These are phyloP conservation scores for Pristionchus exspectatus DNA, from an alignment of 2,888 invertebrate species.

Conservation along the genomic window DNA sequence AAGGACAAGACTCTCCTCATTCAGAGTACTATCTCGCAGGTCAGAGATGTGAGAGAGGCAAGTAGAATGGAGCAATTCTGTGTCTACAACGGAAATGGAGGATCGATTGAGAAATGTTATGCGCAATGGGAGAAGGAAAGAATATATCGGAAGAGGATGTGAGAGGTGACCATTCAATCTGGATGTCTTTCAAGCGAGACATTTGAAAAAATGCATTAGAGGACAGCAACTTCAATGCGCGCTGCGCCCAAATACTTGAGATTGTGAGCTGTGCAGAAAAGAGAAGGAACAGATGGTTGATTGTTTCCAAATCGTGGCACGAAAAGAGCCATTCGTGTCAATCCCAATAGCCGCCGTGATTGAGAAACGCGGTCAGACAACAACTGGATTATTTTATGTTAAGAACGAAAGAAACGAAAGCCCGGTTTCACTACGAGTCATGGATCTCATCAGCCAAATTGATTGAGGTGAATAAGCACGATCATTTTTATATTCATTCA, in stretches of 20 bases:
- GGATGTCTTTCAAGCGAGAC: too few species aligned
- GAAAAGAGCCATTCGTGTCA: too few species aligned
- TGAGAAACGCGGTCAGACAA: background rate
- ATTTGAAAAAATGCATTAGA: too few species aligned
- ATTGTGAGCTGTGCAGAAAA: background rate
- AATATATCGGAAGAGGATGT: background rate
- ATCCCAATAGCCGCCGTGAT: background rate
- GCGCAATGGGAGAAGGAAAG: background rate
- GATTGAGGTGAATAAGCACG: too few species aligned
- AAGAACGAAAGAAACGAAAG: too few species aligned
- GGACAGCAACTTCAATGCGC: background rate
- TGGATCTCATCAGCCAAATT: too few species aligned
- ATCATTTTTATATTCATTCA: too few species aligned
- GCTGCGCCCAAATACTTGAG: background rate
- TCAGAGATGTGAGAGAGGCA: background rate
- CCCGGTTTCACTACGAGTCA: too few species aligned
- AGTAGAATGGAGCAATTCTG: background rate
- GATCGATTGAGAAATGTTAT: background rate
- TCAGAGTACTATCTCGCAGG: background rate
- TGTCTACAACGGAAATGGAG: background rate
- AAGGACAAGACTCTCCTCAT: background rate
- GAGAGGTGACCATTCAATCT: background rate
- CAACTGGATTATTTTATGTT: background rate
- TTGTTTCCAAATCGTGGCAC: too few species aligned
- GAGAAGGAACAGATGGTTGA: too few species aligned